Conservation (phyloP, 1,140 invertebrate species). For the Melitaea cinxia region DNA sequence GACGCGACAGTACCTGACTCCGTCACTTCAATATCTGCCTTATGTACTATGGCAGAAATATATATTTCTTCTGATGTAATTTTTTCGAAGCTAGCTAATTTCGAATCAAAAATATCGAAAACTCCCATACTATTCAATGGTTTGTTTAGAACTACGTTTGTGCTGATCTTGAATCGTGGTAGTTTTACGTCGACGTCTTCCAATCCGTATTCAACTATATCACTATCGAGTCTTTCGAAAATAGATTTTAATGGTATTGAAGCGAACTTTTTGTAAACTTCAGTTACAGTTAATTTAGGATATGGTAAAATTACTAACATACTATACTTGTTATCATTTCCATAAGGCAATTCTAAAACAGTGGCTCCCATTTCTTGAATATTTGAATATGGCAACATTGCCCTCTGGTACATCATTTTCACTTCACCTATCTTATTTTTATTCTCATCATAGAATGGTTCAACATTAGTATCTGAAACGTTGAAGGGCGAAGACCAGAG, state of each 20-base stretch:
- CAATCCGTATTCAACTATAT: conserved; percentile 58
- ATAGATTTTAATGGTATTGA: conserved; percentile 46
- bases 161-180: conserved; percentile 86
- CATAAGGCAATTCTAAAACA: conserved; percentile 81
- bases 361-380: conserved; percentile 71
- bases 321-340: conserved; percentile 54
- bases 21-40: conserved; percentile 89
- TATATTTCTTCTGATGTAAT: conserved; percentile 65
- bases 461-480: conserved; percentile 79
- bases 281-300: conserved; percentile 34
- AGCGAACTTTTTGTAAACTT: conserved; percentile 49
- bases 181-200: conserved; percentile 84
- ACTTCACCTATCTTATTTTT: conserved; percentile 42
- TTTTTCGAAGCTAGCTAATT: conserved; percentile 75
- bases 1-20: conserved; percentile 89
- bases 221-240: conserved; percentile 70
- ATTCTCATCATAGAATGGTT: conserved; percentile 82
- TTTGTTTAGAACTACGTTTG: conserved; percentile 82
- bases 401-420: conserved; percentile 1
- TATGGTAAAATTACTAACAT: conserved; percentile 56
- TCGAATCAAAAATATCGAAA: conserved; percentile 84
- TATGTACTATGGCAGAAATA: conserved; percentile 84
- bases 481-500: conserved; percentile 89
- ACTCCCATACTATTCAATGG: conserved; percentile 85
- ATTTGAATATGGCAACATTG: not conserved